phyloP scores from a whole-genome alignment of 2,113 vertebrate genomes.

The Onychostoma macrolepis region DNA sequence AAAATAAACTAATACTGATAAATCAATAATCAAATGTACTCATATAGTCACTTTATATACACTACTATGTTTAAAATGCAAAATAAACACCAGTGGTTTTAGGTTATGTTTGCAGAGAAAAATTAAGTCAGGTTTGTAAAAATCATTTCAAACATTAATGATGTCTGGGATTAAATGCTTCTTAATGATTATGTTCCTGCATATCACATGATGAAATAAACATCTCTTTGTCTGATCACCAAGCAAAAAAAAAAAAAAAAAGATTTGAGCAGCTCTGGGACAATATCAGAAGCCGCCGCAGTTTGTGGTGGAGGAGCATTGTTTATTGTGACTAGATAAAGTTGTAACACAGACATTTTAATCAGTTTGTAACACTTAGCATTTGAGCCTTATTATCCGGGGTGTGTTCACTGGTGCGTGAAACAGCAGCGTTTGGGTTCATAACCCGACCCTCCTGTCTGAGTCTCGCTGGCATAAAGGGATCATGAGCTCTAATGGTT shows the following conservation, averaged over 20 bases:
- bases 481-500: conserved; percentile 74
- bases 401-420: conserved; percentile 73
- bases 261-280: background rate
- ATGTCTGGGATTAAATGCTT: conserved; percentile 20
- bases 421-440: conserved; percentile 70
- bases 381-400: conserved; percentile 70
- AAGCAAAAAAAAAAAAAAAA: conserved; percentile 18
- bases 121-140: background rate
- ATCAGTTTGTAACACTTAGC: conserved; percentile 74
- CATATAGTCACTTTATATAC: background rate
- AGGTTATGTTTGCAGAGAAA: background rate
- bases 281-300: background rate
- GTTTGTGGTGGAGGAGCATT: conserved; percentile 52
- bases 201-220: background rate
- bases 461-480: conserved; percentile 54
- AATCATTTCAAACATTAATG: background rate
- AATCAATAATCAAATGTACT: background rate
- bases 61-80: background rate
- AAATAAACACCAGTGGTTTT: background rate
- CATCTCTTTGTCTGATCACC: background rate
- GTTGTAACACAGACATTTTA: conserved; percentile 71
- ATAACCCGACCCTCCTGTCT: conserved; percentile 51
- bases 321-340: conserved; percentile 73
- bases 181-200: background rate
- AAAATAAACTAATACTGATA: no score